Conservation (phyloP, 1,140 invertebrate species). For the Drosophila bipectinata region DNA sequence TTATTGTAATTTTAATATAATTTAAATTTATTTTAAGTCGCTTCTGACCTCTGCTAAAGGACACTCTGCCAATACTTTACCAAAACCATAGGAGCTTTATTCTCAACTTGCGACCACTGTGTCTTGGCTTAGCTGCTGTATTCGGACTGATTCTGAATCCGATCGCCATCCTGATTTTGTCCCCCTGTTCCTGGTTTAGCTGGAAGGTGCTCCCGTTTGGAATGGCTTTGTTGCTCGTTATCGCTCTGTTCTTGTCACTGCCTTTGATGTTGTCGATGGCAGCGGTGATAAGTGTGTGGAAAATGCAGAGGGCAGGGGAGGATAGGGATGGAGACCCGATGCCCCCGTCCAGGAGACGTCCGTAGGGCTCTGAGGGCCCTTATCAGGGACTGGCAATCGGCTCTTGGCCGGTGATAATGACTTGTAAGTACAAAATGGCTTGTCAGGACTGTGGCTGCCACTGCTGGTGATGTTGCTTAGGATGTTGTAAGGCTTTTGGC, state of each 20-base stretch:
- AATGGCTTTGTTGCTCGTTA: slow-evolving; percentile 71
- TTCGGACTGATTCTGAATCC: slow-evolving; percentile 3
- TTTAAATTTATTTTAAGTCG: too few species aligned
- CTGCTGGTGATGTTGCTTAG: slow-evolving; percentile 33
- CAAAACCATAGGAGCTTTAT: too few species aligned
- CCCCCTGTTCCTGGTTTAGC: slow-evolving; percentile 9
- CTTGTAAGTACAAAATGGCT: slow-evolving; percentile 83
- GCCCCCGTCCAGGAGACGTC: slow-evolving; percentile 17
- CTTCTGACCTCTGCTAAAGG: too few species aligned
- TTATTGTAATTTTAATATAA: too few species aligned
- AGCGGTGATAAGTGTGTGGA: slow-evolving; percentile 48
- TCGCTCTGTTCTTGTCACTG: slow-evolving; percentile 60
- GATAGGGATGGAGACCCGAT: slow-evolving; percentile 1
- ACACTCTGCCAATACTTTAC: too few species aligned
- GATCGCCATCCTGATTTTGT: slow-evolving; percentile 16
- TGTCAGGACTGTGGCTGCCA: slow-evolving; percentile 62
- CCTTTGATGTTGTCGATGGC: slow-evolving; percentile 78
- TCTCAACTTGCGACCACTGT: slow-evolving; percentile 20
- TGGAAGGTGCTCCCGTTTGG: slow-evolving; percentile 59
- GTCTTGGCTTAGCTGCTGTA: not conserved
- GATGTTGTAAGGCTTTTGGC: slow-evolving; percentile 33
- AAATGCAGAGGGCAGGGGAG: not conserved
- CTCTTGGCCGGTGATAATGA: slow-evolving; percentile 76
- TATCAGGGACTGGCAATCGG: slow-evolving; percentile 65
- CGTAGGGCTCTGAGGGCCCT: slow-evolving; percentile 31